phyloP scores from a whole-genome alignment of 2,888 invertebrate species.

The Xanthia togata region DNA sequence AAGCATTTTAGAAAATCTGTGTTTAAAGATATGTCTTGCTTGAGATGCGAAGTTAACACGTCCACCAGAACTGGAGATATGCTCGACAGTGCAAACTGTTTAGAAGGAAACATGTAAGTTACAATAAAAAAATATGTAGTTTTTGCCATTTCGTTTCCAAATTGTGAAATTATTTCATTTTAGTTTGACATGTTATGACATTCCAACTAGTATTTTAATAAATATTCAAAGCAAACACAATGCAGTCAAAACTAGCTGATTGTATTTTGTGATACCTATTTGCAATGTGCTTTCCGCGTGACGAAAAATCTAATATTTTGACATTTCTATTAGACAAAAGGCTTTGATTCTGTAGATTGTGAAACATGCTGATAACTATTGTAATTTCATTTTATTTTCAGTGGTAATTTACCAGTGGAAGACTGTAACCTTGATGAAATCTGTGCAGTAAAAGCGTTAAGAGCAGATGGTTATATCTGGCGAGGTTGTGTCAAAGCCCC shows the following conservation, averaged over 20 bases:
- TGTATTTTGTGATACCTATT: slow-evolving; percentile 3
- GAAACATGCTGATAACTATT: not conserved
- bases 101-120: slow-evolving; percentile 83
- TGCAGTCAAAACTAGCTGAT: not conserved
- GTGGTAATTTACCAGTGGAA: slow-evolving; percentile 74
- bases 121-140: not conserved
- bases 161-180: not conserved
- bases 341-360: not conserved
- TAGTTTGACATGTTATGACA: not conserved
- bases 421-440: slow-evolving; percentile 79
- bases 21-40: slow-evolving; percentile 81
- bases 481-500: slow-evolving; percentile 81
- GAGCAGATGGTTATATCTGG: slow-evolving; percentile 81
- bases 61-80: slow-evolving; percentile 69
- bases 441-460: slow-evolving; percentile 79
- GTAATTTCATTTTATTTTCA: slow-evolving; percentile 64
- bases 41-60: slow-evolving; percentile 81
- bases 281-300: not conserved
- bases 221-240: slow-evolving; percentile 7
- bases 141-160: not conserved
- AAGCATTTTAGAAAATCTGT: slow-evolving; percentile 79
- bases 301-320: not conserved
- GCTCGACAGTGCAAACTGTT: slow-evolving; percentile 75
- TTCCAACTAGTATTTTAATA: not conserved
- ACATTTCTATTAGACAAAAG: not conserved